These are phyloP conservation scores for Meleagris gallopavo DNA, from an alignment of 2,113 vertebrate genomes.

Conservation along the genomic window DNA sequence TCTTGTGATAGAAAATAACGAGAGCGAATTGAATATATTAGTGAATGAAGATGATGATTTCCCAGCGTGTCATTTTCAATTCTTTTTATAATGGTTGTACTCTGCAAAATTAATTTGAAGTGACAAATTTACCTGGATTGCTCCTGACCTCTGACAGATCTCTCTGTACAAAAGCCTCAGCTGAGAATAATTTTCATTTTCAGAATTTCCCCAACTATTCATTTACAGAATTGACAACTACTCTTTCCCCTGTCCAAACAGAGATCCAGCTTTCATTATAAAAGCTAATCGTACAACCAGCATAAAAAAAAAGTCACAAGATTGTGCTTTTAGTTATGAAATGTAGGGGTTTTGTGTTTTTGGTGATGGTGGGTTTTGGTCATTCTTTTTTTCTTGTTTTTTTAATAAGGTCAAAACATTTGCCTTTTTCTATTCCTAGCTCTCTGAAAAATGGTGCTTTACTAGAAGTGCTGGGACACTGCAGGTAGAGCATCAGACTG, in stretches of 20 bases:
- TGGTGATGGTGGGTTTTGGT: neutral
- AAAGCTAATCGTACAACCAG: neutral
- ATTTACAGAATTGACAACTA: neutral
- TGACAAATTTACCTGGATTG: neutral
- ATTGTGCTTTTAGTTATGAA: neutral
- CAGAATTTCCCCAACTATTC: neutral
- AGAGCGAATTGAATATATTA: neutral
- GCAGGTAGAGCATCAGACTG: neutral
- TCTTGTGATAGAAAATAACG: neutral
- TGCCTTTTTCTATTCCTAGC: neutral
- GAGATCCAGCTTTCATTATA: neutral
- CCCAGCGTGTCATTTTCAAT: neutral
- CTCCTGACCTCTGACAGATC: neutral
- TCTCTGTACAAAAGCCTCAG: neutral
- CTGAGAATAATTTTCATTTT: neutral
- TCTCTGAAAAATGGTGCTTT: neutral
- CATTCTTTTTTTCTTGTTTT: neutral
- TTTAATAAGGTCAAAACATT: neutral
- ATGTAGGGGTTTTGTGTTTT: neutral
- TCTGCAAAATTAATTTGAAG: neutral
- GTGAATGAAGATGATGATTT: neutral
- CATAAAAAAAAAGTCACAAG: neutral
- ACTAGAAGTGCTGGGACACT: neutral
- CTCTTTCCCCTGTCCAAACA: neutral
- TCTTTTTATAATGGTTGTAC: neutral